phyloP scores from a whole-genome alignment of 2,113 vertebrate species.

The Micronisus gabar region DNA sequence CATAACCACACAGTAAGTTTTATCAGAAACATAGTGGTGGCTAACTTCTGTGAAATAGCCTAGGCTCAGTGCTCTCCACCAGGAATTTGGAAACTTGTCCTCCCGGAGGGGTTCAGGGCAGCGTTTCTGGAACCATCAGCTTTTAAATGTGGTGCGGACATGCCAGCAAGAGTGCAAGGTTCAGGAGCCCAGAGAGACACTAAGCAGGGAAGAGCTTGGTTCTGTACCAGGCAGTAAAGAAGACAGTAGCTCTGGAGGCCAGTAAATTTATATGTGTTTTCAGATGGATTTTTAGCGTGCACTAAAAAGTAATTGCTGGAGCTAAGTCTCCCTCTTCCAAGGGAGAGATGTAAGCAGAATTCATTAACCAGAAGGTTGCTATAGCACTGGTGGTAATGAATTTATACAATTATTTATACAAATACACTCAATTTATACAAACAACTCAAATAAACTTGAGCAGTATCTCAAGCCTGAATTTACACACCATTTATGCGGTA shows the following conservation, averaged over 20 bases:
- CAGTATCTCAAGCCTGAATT: neutral
- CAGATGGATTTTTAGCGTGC: neutral
- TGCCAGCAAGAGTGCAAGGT: neutral
- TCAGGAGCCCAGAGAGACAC: neutral
- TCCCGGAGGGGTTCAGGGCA: neutral
- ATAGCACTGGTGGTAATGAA: neutral
- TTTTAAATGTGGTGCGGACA: accelerated
- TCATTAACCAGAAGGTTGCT: neutral
- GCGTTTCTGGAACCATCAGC: neutral
- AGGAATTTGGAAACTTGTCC: neutral
- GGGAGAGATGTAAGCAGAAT: neutral
- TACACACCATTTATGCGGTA: neutral
- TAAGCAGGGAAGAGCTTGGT: neutral
- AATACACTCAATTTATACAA: neutral
- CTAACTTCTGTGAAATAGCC: neutral
- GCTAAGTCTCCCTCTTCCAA: neutral
- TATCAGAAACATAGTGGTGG: neutral
- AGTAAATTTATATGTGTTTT: neutral
- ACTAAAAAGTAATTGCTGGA: neutral
- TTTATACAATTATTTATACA: neutral
- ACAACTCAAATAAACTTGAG: neutral
- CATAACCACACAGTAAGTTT: neutral
- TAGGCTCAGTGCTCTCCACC: neutral
- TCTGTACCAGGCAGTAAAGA: neutral
- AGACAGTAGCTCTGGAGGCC: neutral